phyloP scores from a whole-genome alignment of 2,797 vertebrate genomes.

The Sebastes glaucus region DNA sequence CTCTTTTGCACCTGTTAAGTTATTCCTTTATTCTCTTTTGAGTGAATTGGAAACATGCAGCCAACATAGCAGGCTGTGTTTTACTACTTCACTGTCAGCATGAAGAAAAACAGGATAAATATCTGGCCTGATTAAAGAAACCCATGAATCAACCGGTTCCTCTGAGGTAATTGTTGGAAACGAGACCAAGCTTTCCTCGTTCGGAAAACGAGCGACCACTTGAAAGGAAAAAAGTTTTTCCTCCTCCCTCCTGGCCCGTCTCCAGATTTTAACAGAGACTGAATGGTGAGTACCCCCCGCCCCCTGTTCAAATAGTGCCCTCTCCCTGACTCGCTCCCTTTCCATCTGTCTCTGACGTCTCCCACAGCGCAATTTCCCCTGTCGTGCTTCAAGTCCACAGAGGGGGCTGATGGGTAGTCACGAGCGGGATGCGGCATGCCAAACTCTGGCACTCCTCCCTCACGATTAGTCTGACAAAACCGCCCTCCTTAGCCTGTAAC shows the following conservation, averaged over 20 bases:
- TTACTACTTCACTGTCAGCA: neutral
- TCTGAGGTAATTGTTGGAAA: neutral
- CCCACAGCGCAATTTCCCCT: slow-evolving; percentile 66
- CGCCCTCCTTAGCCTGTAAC: slow-evolving; percentile 17
- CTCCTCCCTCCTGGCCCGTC: slow-evolving; percentile 1
- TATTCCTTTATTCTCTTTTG: neutral
- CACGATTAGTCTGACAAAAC: slow-evolving; percentile 53
- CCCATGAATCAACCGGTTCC: neutral
- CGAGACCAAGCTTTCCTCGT: neutral
- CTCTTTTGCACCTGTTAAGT: neutral
- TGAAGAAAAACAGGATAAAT: neutral
- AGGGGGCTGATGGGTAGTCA: slow-evolving; percentile 75
- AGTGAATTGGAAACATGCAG: neutral
- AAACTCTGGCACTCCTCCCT: slow-evolving; percentile 69
- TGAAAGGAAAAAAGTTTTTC: neutral
- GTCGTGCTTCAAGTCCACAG: slow-evolving; percentile 70
- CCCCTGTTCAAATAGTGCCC: slow-evolving; percentile 38
- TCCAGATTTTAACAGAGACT: slow-evolving; percentile 24
- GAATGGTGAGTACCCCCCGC: slow-evolving; percentile 13
- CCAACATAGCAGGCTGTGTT: slow-evolving; percentile 4
- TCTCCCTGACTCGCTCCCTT: slow-evolving; percentile 38
- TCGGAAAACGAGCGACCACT: neutral
- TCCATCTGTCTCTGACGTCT: slow-evolving; percentile 61
- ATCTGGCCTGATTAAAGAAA: neutral
- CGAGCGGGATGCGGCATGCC: slow-evolving; percentile 68